Base-by-base conservation (phyloP, 2,113 vertebrate genomes). In the Steatornis caripensis region DNA sequence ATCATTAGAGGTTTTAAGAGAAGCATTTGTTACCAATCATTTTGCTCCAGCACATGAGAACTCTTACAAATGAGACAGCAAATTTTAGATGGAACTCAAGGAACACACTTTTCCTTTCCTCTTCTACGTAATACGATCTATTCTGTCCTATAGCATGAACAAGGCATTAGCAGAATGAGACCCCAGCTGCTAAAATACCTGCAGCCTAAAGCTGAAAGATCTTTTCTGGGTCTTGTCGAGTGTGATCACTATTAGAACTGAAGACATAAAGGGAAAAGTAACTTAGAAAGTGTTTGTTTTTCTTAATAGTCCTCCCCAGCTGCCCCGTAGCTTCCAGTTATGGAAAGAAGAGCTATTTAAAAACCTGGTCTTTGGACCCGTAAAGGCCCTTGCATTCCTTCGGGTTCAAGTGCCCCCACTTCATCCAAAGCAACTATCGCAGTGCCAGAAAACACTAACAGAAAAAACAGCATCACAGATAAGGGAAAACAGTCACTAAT, bases 401-500 rank as follows among this genome's bases (percentile, higher is more conserved):
- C 48, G 81, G 58, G 70, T 81, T 37, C 71, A 87, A 49, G 37
- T 14, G 32, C 11, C 37, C 21, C 34, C 46, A 45, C 34, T 70
- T 82, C 39, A 57, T 27, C 41, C 49, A 92, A 88, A 69, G 16
- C 49, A 95, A 34, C 43, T 37, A 91, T 7, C 41, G 15, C 45
- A 15, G 41, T 36, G 78, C 64, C 89, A 91, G 60, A 84, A 92
- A 77, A 90, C 51, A 82, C 65, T 51, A 84, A 90, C 66, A 87
- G 43, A 66, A 84, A 85, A 71, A 74, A 51, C n/a, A 89, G 75
- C 15, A 15, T 15, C 36, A 82, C 34, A 93, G 90, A 83, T 94
- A 96, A 91, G 62, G 32, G 5, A 91, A 62, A 55, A 49, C 23
- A 53, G 79, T 55, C 74, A 54, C 36, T 90, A 93, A 71, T 37